phyloP scores from a whole-genome alignment of 2,113 vertebrate genomes.

The Epinephelus fuscoguttatus region DNA sequence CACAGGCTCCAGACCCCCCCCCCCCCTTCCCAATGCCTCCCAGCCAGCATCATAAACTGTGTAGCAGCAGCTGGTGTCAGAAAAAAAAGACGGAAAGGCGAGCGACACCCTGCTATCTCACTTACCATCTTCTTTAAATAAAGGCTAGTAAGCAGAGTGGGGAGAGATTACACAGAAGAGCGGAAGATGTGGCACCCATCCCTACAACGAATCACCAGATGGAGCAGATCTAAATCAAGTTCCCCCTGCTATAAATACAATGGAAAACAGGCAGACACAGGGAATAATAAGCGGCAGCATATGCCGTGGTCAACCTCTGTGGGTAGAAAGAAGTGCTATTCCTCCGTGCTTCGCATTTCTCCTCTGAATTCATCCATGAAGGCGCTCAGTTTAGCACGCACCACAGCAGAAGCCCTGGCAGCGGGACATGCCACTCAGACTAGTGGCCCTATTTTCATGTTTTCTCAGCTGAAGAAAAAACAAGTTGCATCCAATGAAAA shows the following conservation, averaged over 20 bases:
- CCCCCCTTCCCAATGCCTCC: slow-evolving; percentile 23
- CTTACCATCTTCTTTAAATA: slow-evolving; percentile 73
- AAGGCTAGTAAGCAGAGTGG: slow-evolving; percentile 60
- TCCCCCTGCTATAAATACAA: slow-evolving; percentile 78
- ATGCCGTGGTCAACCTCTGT: slow-evolving; percentile 75
- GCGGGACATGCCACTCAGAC: slow-evolving; percentile 60
- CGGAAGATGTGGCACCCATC: slow-evolving; percentile 66
- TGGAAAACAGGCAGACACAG: slow-evolving; percentile 67
- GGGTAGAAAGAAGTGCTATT: slow-evolving; percentile 59
- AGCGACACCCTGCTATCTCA: slow-evolving; percentile 64
- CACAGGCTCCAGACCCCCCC: slow-evolving; percentile 21
- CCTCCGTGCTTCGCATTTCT: slow-evolving; percentile 75
- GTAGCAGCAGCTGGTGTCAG: slow-evolving; percentile 66
- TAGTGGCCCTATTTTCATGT: slow-evolving; percentile 34
- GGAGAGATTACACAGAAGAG: slow-evolving; percentile 29
- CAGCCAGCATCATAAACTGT: slow-evolving; percentile 71
- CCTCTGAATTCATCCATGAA: slow-evolving; percentile 73
- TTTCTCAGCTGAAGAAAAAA: slow-evolving; percentile 40
- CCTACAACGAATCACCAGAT: slow-evolving; percentile 76
- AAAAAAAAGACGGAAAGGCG: slow-evolving; percentile 55
- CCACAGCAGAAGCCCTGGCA: slow-evolving; percentile 63
- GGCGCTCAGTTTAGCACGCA: slow-evolving; percentile 66
- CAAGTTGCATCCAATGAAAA: slow-evolving; percentile 49
- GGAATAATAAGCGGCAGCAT: slow-evolving; percentile 69
- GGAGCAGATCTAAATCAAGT: slow-evolving; percentile 81